Base-by-base conservation (phyloP, 2,797 vertebrate species). In the Agapornis canus region DNA sequence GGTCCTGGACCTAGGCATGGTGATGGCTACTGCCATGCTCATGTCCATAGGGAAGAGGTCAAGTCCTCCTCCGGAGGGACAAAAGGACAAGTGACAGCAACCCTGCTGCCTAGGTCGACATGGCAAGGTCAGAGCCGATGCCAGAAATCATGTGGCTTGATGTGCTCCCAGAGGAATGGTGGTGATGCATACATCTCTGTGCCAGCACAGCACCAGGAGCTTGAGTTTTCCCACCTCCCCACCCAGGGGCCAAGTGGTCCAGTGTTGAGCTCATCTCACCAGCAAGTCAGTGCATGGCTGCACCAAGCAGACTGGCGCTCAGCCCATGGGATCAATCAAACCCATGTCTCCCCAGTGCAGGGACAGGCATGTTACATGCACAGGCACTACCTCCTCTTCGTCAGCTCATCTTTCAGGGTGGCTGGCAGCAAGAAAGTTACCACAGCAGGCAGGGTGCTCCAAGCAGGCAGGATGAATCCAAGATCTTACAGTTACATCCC, bases 391-490 rank as follows among this genome's bases (percentile, higher is more conserved):
- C 45, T 57, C 54, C 70, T 52, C 16, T 64, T 32, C 6, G 3
- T 43, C 11, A 2, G 57, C 70, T 86, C 49, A 39, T 13, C 81
- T 54, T 29, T 59, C 59, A 35, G 59, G 3, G 0, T 0, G 0
- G 54, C 76, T 42, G 70, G 70, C 68, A 77, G 73, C 54, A 32
- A 43, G 66, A 49, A 49, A 77, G 43, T 13, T 71, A 42, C 26
- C 7, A 4, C 0, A 4, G 61, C 4, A 1, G 45, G 48, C 51
- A 29, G 68, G 59, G 45, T 37, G 25, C 40, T 57, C 37, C 0
- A 2, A 47, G 65, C 61, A 70, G 66, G 60, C 86, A 75, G 68
- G 29, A 29, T 6, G 27, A 80, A 56, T 8, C 19, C 31, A 16
- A 26, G 40, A 65, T 15, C 77, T 59, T 49, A 35, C 32, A 43